These are phyloP conservation scores for Bombycilla garrulus DNA, from an alignment of 2,113 vertebrate genomes.

Conservation along the genomic window DNA sequence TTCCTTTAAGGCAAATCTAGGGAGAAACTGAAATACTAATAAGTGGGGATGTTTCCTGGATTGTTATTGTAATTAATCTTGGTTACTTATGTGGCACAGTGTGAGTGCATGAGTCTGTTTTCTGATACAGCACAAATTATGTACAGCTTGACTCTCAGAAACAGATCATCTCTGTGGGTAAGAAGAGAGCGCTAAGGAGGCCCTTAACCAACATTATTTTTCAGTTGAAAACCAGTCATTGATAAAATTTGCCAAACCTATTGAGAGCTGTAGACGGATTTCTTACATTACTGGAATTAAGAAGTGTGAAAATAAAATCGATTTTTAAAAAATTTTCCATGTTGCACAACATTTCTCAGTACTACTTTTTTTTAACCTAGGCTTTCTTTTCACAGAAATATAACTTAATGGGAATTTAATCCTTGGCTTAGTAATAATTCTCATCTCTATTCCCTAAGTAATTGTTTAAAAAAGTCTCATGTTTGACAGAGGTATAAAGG, in stretches of 20 bases:
- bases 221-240: not conserved
- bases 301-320: not conserved
- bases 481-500: not conserved
- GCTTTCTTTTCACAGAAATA: not conserved
- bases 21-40: not conserved
- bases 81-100: not conserved
- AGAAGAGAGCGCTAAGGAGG: not conserved
- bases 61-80: conserved; percentile 12
- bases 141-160: conserved; percentile 30
- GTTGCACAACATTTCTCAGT: not conserved
- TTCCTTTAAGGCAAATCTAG: not conserved
- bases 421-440: not conserved
- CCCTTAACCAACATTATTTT: conserved; percentile 17
- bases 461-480: not conserved
- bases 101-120: not conserved
- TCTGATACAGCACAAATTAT: conserved; percentile 17
- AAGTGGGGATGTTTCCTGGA: not conserved
- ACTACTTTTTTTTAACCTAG: not conserved
- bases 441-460: not conserved
- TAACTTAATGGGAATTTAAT: not conserved
- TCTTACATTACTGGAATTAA: conserved; percentile 45
- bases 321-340: not conserved
- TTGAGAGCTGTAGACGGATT: conserved; percentile 1
- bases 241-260: not conserved
- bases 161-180: conserved; percentile 11